These are phyloP conservation scores for Threskiornis aethiopicus DNA, from an alignment of 2,797 vertebrate genomes.

Conservation along the genomic window DNA sequence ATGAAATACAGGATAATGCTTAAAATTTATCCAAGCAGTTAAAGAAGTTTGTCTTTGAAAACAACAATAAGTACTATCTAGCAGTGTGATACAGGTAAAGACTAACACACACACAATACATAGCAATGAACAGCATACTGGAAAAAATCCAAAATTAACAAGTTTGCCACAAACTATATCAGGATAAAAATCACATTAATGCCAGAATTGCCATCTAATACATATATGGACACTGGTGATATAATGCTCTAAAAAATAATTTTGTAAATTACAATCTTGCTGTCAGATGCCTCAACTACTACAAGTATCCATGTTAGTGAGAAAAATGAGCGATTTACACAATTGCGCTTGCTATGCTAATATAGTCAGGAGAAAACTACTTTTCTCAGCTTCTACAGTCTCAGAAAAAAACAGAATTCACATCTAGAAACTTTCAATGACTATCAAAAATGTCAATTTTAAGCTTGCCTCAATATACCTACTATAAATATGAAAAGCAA, in stretches of 20 bases:
- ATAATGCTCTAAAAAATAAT: background rate
- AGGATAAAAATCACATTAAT: background rate
- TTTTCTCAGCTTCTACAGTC: background rate
- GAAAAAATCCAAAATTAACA: background rate
- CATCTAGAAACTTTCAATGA: background rate
- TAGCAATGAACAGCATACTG: background rate
- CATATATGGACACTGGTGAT: background rate
- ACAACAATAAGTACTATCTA: background rate
- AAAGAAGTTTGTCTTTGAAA: background rate
- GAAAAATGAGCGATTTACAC: background rate
- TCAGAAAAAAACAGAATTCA: background rate
- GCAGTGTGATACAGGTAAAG: background rate
- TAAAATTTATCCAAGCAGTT: background rate
- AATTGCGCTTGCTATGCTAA: background rate
- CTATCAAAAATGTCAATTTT: background rate
- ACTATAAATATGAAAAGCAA: background rate
- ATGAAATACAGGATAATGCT: background rate
- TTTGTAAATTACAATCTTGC: background rate
- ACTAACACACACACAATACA: background rate
- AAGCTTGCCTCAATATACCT: background rate
- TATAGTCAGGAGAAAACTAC: background rate
- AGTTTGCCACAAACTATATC: background rate
- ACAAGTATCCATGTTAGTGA: background rate
- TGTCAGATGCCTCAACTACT: background rate
- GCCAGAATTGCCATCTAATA: background rate